A percentile compares a stretch with the other conserved stretches of the same genome.
Conservation (phyloP, 2,113 vertebrate genomes). For the Pteropus alecto region DNA sequence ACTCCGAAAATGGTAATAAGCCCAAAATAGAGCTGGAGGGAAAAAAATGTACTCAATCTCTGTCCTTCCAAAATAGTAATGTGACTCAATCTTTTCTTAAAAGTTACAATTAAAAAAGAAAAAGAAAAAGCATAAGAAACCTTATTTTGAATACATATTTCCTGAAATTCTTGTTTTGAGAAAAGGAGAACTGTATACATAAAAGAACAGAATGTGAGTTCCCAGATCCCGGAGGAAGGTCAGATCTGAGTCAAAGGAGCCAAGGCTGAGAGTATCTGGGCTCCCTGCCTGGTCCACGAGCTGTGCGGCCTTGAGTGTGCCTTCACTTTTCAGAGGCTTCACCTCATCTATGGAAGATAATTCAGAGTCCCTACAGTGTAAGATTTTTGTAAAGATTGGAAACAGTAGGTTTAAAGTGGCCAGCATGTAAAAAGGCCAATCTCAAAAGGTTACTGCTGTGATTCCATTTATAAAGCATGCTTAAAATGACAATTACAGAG, state of each 20-base stretch:
- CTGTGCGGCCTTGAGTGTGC: rapidly evolving
- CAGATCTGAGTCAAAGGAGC: not conserved
- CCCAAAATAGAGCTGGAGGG: not conserved
- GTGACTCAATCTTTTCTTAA: not conserved
- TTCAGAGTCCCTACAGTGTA: not conserved
- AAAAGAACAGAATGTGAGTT: not conserved
- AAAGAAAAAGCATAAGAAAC: not conserved
- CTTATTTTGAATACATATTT: not conserved
- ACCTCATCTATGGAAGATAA: not conserved
- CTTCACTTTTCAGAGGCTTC: not conserved
- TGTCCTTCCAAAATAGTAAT: not conserved
- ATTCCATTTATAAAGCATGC: not conserved
- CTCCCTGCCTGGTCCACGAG: not conserved
- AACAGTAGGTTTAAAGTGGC: not conserved
- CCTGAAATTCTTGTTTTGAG: not conserved
- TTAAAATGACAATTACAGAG: not conserved
- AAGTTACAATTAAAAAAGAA: not conserved
- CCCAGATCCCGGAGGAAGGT: not conserved
- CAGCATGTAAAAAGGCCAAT: not conserved
- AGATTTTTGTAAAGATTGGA: not conserved
- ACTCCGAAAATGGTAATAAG: not conserved
- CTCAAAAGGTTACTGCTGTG: not conserved
- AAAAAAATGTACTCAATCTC: not conserved
- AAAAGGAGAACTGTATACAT: not conserved
- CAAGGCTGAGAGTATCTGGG: rapidly evolving